phyloP scores from a whole-genome alignment of 2,888 invertebrate species.

The Drosophila algonquin region DNA sequence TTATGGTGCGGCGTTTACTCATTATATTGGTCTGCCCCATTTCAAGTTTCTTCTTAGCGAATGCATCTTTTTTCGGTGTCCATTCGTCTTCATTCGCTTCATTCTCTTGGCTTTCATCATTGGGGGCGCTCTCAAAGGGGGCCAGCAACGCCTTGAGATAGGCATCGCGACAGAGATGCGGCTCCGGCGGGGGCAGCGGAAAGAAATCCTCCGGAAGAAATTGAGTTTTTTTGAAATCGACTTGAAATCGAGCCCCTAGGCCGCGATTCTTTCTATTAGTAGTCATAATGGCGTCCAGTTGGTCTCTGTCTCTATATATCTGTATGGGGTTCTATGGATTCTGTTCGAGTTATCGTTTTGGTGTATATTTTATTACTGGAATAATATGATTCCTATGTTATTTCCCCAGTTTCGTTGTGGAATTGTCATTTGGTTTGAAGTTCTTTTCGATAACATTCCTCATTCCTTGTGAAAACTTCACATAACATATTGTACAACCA shows the following conservation, averaged over 20 bases:
- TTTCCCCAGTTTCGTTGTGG: background rate
- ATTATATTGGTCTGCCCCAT: background rate
- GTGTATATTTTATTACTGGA: background rate
- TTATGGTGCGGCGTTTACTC: background rate
- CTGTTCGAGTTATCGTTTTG: background rate
- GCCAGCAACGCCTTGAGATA: conserved; percentile 11
- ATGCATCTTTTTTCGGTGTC: background rate
- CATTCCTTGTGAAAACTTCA: background rate
- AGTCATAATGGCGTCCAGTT: background rate
- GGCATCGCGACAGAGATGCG: conserved; percentile 37
- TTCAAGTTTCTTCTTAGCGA: background rate
- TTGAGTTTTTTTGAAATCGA: background rate
- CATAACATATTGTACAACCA: background rate
- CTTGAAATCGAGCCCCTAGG: background rate
- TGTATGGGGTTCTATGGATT: background rate
- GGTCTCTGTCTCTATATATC: background rate
- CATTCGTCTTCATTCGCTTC: background rate
- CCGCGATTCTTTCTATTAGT: background rate
- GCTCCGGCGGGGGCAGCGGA: conserved; percentile 15
- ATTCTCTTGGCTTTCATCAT: background rate
- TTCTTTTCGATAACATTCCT: background rate
- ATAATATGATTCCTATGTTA: background rate
- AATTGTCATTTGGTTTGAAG: too few relatives aligned
- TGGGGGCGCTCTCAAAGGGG: background rate
- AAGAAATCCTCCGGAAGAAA: background rate